Base-by-base conservation (phyloP, 2,113 vertebrate genomes). In the Seriola rivoliana region DNA sequence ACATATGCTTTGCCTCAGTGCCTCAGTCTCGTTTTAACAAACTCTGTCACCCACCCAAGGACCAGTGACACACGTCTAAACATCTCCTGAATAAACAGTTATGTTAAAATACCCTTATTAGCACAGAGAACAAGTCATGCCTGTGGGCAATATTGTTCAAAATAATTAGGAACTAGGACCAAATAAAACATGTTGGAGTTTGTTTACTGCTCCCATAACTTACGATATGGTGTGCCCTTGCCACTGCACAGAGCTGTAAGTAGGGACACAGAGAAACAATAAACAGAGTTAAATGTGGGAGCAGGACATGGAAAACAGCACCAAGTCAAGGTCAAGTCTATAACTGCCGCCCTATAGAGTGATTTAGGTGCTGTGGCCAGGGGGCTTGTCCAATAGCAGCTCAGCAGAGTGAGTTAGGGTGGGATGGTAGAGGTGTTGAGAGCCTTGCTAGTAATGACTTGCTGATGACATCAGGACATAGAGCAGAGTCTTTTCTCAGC, bases 391-490 rank as follows among this genome's bases (percentile, higher is more conserved):
- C 85, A 89, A 90, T 84, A 68, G 76, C 32, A 25, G 71, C 70
- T 38, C 40, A 6, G 63, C 59, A 32, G 58, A 73, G 50, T 58
- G 78, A 72, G 76, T 75, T 25, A 73, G 85, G 85, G 73, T 48
- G 78, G 82, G 80, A 71, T 69, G 82, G 73, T 46, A n/a, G 89
- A 93, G 91, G 93, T 92, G 92, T 93, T 93, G 92, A 94, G 84
- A 89, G 85, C 88, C 71, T 76, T 83, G 85, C 77, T 1, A 52
- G 91, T 93, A 94, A 95, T 92, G 93, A 92, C 88, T 91, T 78
- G 87, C 84, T 90, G 92, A 93, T 94, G 92, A 93, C 92, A 93
- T 92, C 92, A 91, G 80, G 85, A 92, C 90, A 92, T 66, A 91
- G 85, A 84, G 88, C 92, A 93, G 91, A 86, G 88, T 82, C 86